Evolutionary conservation across 2,113 vertebrate species (phyloP).

Genomic region (Brienomyrus brachyistius): DNA sequence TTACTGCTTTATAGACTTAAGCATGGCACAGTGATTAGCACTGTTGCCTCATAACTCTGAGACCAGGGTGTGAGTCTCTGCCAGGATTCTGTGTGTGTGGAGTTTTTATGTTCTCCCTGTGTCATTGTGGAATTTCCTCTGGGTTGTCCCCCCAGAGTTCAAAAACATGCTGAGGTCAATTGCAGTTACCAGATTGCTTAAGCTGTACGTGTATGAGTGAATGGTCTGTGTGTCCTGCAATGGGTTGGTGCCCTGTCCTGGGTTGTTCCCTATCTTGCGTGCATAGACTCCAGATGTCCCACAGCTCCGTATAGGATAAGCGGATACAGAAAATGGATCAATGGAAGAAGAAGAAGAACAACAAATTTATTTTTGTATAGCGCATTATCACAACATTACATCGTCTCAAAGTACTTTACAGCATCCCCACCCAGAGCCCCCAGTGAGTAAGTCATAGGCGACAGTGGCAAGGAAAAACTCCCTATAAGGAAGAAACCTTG

Average conservation of each 20-base stretch:
- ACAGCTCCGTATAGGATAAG: neutral
- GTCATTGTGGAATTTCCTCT: neutral
- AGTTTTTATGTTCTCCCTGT: neutral
- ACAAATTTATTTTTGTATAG: too few relatives aligned
- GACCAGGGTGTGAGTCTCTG: neutral
- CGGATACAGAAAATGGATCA: neutral
- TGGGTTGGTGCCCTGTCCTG: neutral
- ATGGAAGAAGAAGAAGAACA: neutral
- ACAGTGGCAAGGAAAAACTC: too few relatives aligned
- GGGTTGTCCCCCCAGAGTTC: neutral
- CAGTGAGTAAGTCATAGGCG: too few relatives aligned
- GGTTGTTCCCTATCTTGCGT: neutral
- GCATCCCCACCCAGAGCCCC: too few relatives aligned
- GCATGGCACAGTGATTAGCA: neutral
- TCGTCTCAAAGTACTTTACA: too few relatives aligned
- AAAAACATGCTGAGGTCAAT: neutral
- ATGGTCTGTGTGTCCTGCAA: neutral
- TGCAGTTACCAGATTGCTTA: neutral
- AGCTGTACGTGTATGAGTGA: neutral
- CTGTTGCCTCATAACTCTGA: neutral
- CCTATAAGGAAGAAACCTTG: too few relatives aligned
- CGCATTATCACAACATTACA: too few relatives aligned
- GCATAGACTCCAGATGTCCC: neutral
- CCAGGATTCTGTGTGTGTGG: neutral
- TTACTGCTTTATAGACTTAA: neutral